Conservation (phyloP, 2,888 invertebrate species). For the Nymphalis c-album region DNA sequence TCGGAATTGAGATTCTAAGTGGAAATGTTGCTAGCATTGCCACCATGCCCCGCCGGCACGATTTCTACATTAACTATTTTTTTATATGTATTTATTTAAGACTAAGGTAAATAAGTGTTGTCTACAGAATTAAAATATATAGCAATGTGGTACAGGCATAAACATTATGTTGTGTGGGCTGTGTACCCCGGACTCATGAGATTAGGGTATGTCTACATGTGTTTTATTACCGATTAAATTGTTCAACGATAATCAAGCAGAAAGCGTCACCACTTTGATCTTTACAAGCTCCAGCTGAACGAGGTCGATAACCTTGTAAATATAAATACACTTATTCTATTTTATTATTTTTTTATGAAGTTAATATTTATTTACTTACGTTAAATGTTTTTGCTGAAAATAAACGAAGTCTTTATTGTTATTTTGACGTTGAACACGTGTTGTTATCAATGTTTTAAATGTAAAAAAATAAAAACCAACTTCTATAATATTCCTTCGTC, state of each 20-base stretch:
- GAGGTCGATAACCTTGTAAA: conserved; percentile 23
- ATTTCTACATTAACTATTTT: too few relatives aligned
- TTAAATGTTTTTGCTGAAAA: not conserved
- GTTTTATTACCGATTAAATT: conserved; percentile 29
- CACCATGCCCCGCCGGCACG: too few relatives aligned
- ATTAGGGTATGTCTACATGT: conserved; percentile 21
- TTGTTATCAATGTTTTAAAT: too few relatives aligned
- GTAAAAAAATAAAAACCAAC: too few relatives aligned
- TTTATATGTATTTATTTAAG: too few relatives aligned
- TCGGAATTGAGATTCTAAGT: too few relatives aligned
- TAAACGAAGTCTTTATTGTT: conserved; percentile 7
- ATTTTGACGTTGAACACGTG: not conserved
- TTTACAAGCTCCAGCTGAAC: conserved; percentile 16
- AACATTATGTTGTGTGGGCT: not conserved
- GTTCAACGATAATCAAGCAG: conserved; percentile 22
- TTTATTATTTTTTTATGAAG: conserved; percentile 8
- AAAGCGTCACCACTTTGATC: conserved; percentile 27
- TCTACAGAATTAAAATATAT: too few relatives aligned
- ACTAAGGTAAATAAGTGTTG: not conserved
- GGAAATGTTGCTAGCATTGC: too few relatives aligned
- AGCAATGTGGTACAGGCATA: not conserved
- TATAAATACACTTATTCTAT: conserved; percentile 8
- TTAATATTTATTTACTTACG: conserved; percentile 4
- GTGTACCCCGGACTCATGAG: conserved; percentile 20
- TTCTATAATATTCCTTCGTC: too few relatives aligned